Percentiles rank a stretch among this genome's conserved stretches.
Evolutionary conservation across 2,888 invertebrate species (phyloP).

Genomic region (Lasioglossum malachurum): DNA sequence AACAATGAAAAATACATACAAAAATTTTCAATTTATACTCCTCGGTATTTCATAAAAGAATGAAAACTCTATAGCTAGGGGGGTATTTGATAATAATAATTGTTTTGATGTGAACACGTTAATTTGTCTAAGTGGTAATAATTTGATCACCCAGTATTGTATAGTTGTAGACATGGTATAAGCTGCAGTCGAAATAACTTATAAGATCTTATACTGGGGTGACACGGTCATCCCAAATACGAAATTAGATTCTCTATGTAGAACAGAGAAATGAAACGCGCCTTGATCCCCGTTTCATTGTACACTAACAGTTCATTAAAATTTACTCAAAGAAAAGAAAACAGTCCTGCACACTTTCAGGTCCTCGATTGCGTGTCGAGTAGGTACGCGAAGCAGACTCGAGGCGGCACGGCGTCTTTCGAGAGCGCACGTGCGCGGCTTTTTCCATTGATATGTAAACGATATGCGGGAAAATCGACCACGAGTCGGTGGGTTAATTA

Average conservation of each 20-base stretch:
- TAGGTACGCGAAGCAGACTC: neutral
- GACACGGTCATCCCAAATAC: too few species aligned
- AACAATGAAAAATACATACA: too few species aligned
- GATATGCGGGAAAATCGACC: neutral
- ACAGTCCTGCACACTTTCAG: neutral
- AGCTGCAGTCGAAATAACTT: too few species aligned
- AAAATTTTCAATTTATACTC: too few species aligned
- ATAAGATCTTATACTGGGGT: too few species aligned
- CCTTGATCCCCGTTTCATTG: neutral
- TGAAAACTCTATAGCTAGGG: neutral
- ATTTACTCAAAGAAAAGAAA: neutral
- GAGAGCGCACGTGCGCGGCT: neutral
- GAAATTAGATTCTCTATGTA: too few species aligned
- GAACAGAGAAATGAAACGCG: neutral
- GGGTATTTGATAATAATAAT: neutral
- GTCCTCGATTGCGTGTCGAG: neutral
- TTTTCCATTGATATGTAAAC: slow-evolving; percentile 22
- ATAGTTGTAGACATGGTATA: too few species aligned
- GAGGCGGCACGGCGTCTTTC: neutral
- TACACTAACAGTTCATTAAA: neutral
- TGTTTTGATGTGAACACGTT: neutral
- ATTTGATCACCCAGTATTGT: neutral
- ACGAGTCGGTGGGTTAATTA: neutral
- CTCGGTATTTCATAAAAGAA: too few species aligned
- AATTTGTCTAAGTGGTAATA: neutral